phyloP scores from a whole-genome alignment of 2,113 vertebrate genomes.

The Pseudorectes ferrugineus region DNA sequence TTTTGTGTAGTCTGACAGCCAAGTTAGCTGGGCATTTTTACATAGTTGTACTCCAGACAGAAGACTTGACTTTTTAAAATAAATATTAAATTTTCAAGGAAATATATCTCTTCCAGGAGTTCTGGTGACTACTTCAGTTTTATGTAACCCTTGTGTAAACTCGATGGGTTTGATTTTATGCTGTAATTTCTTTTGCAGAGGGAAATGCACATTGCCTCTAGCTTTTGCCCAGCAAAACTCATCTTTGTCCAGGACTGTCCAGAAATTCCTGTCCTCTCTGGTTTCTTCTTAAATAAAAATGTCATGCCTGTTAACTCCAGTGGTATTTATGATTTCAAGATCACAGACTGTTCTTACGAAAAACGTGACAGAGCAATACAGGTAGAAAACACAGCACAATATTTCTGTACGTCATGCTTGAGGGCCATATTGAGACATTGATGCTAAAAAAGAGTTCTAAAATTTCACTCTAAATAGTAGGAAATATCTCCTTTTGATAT shows the following conservation, averaged over 20 bases:
- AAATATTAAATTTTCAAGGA: background rate
- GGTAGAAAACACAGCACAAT: background rate
- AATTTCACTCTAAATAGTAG: background rate
- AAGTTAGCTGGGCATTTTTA: background rate
- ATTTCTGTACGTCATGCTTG: background rate
- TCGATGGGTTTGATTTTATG: background rate
- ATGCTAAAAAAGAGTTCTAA: background rate
- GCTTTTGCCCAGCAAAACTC: background rate
- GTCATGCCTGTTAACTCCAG: background rate
- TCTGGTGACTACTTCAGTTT: background rate
- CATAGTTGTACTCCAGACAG: background rate
- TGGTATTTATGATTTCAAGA: background rate
- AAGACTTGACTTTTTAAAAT: background rate
- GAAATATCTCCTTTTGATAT: background rate
- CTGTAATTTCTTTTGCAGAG: background rate
- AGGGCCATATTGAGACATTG: background rate
- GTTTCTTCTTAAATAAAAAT: background rate
- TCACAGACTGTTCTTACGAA: background rate
- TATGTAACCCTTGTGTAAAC: background rate
- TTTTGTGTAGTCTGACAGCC: background rate
- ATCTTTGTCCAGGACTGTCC: background rate
- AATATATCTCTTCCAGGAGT: background rate
- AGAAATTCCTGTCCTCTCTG: background rate
- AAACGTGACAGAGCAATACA: background rate
- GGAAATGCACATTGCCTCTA: background rate